phyloP scores from a whole-genome alignment of 1,140 invertebrate species.

The Camponotus floridanus region DNA sequence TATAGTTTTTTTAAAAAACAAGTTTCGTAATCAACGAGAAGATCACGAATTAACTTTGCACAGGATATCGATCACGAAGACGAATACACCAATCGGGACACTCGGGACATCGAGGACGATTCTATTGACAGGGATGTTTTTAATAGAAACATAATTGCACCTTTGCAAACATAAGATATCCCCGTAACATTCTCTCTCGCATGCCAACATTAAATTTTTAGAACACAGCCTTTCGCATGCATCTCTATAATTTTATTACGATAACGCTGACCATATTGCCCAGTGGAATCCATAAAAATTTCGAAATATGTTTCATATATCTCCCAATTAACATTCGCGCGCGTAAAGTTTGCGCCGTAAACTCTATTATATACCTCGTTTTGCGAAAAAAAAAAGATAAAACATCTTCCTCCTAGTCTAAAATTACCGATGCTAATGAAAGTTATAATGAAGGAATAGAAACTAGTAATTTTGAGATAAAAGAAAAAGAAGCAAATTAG shows the following conservation, averaged over 20 bases:
- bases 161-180: slow-evolving; percentile 18
- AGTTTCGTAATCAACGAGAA: slow-evolving; percentile 20
- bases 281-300: slow-evolving; percentile 16
- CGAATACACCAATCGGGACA: slow-evolving; percentile 18
- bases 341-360: slow-evolving; percentile 1
- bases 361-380: slow-evolving; percentile 19
- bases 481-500: slow-evolving; percentile 31
- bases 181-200: slow-evolving; percentile 17
- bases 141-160: slow-evolving; percentile 3
- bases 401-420: slow-evolving; percentile 31
- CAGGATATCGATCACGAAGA: slow-evolving; percentile 33
- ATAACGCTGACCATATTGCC: slow-evolving; percentile 10
- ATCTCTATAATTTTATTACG: slow-evolving; percentile 24
- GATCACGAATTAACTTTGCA: slow-evolving; percentile 51
- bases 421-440: neutral
- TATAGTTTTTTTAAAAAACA: neutral
- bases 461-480: neutral
- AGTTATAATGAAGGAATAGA: slow-evolving; percentile 31
- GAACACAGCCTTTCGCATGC: slow-evolving; percentile 49
- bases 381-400: neutral
- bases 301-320: slow-evolving; percentile 11
- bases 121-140: slow-evolving; percentile 28
- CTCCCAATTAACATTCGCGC: slow-evolving; percentile 5
- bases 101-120: slow-evolving; percentile 11
- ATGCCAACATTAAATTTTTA: slow-evolving; percentile 30